Evolutionary conservation across 2,797 vertebrate species (phyloP).

Genomic region (Molossus molossus): DNA sequence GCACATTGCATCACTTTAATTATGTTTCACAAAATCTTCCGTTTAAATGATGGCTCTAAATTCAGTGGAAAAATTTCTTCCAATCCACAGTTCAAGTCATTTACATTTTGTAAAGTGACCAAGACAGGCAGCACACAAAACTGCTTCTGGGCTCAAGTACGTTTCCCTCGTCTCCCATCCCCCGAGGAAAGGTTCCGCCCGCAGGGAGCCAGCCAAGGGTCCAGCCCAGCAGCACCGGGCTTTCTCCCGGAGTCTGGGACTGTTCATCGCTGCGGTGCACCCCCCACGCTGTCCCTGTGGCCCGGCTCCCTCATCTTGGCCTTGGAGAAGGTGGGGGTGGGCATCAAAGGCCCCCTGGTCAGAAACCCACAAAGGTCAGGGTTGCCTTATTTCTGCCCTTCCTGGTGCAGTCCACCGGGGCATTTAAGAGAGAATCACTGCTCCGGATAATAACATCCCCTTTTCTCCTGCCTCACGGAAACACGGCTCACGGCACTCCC

Average conservation of each 20-base stretch:
- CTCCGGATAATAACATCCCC: background rate
- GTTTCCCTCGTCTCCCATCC: fast-evolving
- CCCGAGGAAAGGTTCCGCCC: fast-evolving
- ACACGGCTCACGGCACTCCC: background rate
- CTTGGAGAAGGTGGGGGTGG: background rate
- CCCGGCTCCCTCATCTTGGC: fast-evolving
- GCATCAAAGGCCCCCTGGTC: fast-evolving
- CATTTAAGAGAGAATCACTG: background rate
- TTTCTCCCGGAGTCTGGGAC: background rate
- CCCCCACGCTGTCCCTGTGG: background rate
- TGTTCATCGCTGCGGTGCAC: fast-evolving
- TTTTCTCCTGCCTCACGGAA: background rate
- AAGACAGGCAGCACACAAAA: background rate
- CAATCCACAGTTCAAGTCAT: background rate
- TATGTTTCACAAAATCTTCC: constrained; percentile 20
- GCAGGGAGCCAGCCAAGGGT: too few species aligned
- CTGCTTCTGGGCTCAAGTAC: background rate
- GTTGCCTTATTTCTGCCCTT: background rate
- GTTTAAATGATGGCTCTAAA: background rate
- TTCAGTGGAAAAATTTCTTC: background rate
- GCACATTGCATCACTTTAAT: background rate
- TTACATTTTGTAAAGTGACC: background rate
- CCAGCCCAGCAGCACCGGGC: fast-evolving
- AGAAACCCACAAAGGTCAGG: background rate
- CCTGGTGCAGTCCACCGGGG: too few species aligned